Evolutionary conservation across 2,113 vertebrate genomes (phyloP), one percentile per base, ranked within the genome.

Genomic region (Gorsachius goisagi): DNA sequence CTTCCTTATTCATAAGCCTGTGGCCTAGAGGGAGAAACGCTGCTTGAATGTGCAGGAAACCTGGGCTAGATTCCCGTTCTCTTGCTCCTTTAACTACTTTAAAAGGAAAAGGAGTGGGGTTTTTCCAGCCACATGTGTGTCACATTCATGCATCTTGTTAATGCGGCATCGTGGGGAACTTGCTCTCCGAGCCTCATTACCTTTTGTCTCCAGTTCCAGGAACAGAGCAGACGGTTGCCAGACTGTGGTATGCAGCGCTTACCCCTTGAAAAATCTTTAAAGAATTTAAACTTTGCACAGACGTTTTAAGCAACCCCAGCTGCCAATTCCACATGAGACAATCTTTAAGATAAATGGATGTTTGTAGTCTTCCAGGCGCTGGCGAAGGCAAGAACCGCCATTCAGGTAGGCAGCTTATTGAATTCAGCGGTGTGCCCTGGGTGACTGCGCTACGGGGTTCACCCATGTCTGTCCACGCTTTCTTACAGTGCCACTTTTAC

Each of bases 261-360:
- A 32, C 82, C 71, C 89, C 91, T 93, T 80, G 82, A 87, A 95
- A 88, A 95, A 55, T n/a, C 95, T 91, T 73, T 68, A 78, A 95
- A 91, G 94, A 78, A 68, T 95, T 96, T 69, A 52, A 96, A 2
- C 56, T 58, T 62, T 5, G 17, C 88, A 23, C 83, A 44, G 92
- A 35, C 53, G 10, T 81, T 68, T 89, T 71, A 64, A 97, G 89
- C 66, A 23, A 9, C 53, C 89, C 81, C 94, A 89, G 95, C 92
- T 94, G 94, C 96, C 89, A 95, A 91, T 94, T 82, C 96, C 96
- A 95, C 95, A 92, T 95, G 93, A 97, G 92, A 96, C 88, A 88
- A 66, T 0, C 87, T 5, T 5, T 1, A 53, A 94, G 95, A 95
- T 89, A 94, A 96, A 92, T 90, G 92, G 73, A 19, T 93, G 89